These are phyloP conservation scores for Chloromyia formosa DNA, from an alignment of 2,888 invertebrate genomes.

Conservation along the genomic window DNA sequence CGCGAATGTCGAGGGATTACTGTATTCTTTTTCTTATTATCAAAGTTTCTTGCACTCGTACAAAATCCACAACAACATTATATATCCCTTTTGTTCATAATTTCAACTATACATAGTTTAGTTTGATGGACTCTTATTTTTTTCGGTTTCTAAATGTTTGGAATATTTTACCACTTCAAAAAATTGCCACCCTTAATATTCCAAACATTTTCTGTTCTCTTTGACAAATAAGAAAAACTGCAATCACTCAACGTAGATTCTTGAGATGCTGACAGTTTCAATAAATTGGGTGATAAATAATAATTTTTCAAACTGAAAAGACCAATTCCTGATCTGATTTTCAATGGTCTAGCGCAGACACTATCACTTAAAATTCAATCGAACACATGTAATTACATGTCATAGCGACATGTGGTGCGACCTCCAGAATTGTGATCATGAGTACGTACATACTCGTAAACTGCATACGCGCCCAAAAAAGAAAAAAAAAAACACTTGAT, in stretches of 20 bases:
- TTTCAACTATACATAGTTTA: too few species aligned
- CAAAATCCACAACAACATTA: too few species aligned
- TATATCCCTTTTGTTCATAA: too few species aligned
- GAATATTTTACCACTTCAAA: too few species aligned
- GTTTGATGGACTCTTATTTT: too few species aligned
- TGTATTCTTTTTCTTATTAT: too few species aligned
- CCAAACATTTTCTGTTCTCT: neutral
- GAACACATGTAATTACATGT: slow-evolving; percentile 17
- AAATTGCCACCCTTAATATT: slow-evolving; percentile 4
- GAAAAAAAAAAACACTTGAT: neutral
- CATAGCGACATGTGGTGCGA: slow-evolving; percentile 20
- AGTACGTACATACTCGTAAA: too few species aligned
- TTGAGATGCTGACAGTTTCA: slow-evolving; percentile 49
- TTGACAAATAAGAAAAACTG: slow-evolving; percentile 2
- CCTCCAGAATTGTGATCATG: neutral
- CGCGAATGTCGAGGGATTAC: too few species aligned
- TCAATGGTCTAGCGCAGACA: slow-evolving; percentile 23
- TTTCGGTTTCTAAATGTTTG: too few species aligned
- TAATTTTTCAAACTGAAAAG: slow-evolving; percentile 36
- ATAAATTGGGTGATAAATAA: slow-evolving; percentile 48
- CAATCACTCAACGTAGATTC: slow-evolving; percentile 43
- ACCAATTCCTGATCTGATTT: slow-evolving; percentile 14
- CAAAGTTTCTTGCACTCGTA: too few species aligned
- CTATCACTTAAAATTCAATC: slow-evolving; percentile 25
- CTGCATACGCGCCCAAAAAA: too few species aligned